phyloP scores from a whole-genome alignment of 1,140 invertebrate species.

The Macrobrachium nipponense region DNA sequence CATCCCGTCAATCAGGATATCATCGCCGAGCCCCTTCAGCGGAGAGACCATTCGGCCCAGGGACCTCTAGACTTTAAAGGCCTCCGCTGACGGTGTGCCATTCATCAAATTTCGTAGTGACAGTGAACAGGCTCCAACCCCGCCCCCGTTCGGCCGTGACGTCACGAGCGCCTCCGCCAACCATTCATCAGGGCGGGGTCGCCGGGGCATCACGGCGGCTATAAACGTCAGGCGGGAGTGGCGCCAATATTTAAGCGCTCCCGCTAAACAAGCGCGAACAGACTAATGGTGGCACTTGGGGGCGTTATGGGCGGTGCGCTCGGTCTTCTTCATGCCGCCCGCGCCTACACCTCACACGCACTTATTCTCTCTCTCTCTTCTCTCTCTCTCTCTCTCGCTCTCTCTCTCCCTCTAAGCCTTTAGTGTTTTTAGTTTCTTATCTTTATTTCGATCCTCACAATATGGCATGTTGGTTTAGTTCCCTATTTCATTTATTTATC shows the following conservation, averaged over 20 bases:
- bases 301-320: not conserved
- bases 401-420: slow-evolving; percentile 18
- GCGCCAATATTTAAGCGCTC: slow-evolving; percentile 26
- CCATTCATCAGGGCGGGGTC: slow-evolving; percentile 24
- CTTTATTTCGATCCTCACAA: no score
- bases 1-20: no score
- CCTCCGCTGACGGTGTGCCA: not conserved
- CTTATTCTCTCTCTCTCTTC: slow-evolving; percentile 5
- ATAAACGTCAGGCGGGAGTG: slow-evolving; percentile 24
- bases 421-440: no score
- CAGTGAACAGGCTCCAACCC: slow-evolving; percentile 2
- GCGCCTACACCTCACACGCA: no score
- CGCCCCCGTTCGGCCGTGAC: slow-evolving; percentile 5
- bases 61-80: not conserved
- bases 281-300: slow-evolving; percentile 14
- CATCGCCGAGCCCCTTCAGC: no score
- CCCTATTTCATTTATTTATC: no score
- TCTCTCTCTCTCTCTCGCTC: slow-evolving; percentile 43
- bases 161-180: slow-evolving; percentile 1
- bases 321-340: not conserved
- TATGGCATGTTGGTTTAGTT: no score
- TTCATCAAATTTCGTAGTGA: slow-evolving; percentile 14
- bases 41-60: no score
- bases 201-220: not conserved
- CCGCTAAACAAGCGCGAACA: slow-evolving; percentile 3